Base-by-base conservation (phyloP, 2,113 vertebrate genomes). In the Oreotrochilus melanogaster region DNA sequence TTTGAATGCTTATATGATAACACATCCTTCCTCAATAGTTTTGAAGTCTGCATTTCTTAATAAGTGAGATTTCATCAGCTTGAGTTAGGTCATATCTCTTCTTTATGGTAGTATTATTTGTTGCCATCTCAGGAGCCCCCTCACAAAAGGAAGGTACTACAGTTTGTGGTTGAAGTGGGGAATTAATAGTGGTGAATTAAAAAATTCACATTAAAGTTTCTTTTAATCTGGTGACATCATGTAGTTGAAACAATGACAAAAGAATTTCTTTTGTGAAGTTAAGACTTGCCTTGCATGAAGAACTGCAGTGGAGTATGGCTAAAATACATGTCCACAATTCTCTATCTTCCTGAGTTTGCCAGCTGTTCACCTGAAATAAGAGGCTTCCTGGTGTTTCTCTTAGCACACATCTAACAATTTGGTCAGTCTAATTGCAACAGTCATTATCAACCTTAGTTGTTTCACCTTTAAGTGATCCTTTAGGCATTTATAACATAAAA, bases 191-290 rank as follows among this genome's bases (percentile, higher is more conserved):
- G 51, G 15, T 23, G 43, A 92, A 86, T 92, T 50, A 61, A 79
- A 39, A 78, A 82, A 58, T 86, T 73, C n/a, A 57, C 28, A n/a
- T 82, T 7, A 84, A 97, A 95, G 92, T 60, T 92, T 91, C 47
- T 64, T 33, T 87, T 48, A 88, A 76, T 42, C 65, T 10, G 33
- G 75, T 79, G 54, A 88, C 58, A 92, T 65, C 70, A 42, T 78
- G 58, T 56, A 96, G 72, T 45, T 82, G 51, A 96, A 95, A 84
- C 39, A 79, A 53, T 61, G 39, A 61, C 2, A 4, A 35, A 85
- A 76, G 5, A 9, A 73, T 78, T 86, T 94, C 4, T 82, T 86
- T 67, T 22, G 24, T 57, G 57, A 87, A 25, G 30, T 10, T 43
- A 39, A 58, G 39, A 43, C 25, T 62, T 88, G 51, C 22, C 67